Percentiles rank a stretch among this genome's conserved stretches.
Evolutionary conservation across 2,888 invertebrate species (phyloP).

Genomic region (Coenonympha glycerion): DNA sequence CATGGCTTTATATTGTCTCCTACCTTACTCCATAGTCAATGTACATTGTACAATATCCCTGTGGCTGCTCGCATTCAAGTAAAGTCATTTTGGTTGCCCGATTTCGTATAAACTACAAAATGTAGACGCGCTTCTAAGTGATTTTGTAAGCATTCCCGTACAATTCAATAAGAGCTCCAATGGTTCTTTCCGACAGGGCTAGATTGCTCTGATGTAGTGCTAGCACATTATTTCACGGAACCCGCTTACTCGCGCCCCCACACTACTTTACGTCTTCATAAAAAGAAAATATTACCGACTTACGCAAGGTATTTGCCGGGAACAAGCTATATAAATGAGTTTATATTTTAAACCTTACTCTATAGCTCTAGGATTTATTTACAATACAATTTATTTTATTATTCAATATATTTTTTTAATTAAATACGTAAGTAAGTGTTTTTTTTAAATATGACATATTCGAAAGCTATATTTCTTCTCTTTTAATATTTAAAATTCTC

Average conservation of each 20-base stretch:
- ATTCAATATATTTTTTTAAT: no score
- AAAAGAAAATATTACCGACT: constrained; percentile 39
- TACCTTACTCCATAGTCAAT: no score
- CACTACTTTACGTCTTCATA: constrained; percentile 44
- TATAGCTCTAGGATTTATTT: not conserved
- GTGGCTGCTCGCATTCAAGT: no score
- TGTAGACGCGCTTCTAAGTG: no score
- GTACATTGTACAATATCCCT: no score
- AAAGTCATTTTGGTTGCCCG: no score
- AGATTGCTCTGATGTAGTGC: constrained; percentile 21
- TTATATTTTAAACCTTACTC: constrained; percentile 12
- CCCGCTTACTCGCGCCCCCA: constrained; percentile 17
- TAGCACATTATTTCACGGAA: constrained; percentile 19
- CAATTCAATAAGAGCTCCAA: constrained; percentile 21
- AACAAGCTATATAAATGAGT: not conserved
- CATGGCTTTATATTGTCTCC: no score
- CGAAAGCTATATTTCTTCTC: no score
- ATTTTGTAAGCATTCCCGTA: constrained; percentile 11
- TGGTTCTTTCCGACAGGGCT: constrained; percentile 17
- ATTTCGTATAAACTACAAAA: no score
- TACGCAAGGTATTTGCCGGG: constrained; percentile 12
- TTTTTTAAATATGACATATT: no score
- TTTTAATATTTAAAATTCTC: no score
- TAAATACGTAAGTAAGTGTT: no score
- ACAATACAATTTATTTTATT: not conserved